Evolutionary conservation across 2,797 vertebrate genomes (phyloP).

Genomic region (Synaphobranchus kaupii): DNA sequence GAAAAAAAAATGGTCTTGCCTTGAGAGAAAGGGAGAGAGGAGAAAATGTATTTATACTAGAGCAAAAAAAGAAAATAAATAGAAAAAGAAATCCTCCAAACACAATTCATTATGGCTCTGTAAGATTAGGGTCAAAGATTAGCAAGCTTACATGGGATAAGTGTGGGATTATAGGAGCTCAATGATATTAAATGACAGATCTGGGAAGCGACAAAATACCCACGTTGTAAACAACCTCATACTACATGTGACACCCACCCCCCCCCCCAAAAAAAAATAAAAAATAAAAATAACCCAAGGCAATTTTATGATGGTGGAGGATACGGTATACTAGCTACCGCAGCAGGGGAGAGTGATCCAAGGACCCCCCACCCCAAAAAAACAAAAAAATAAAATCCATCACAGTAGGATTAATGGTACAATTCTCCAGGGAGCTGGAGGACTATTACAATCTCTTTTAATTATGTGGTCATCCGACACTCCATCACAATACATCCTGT

Average conservation of each 20-base stretch:
- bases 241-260: conserved; percentile 25
- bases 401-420: conserved; percentile 10
- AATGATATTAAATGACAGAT: conserved; percentile 78
- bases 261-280: background rate
- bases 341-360: background rate
- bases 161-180: conserved; percentile 77
- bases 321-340: background rate
- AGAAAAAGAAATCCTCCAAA: conserved; percentile 17
- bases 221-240: conserved; percentile 66
- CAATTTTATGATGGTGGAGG: background rate
- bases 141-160: conserved; percentile 74
- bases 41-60: background rate
- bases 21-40: conserved; percentile 36
- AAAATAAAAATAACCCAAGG: background rate
- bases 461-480: conserved; percentile 6
- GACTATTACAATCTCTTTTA: conserved; percentile 16
- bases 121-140: conserved; percentile 82
- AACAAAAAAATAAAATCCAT: background rate
- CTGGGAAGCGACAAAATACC: conserved; percentile 68
- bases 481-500: too few relatives aligned
- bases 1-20: conserved; percentile 55
- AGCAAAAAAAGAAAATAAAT: background rate
- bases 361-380: background rate
- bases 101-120: background rate
- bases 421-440: background rate